phyloP scores from a whole-genome alignment of 1,140 invertebrate species.

The Apis cerana region DNA sequence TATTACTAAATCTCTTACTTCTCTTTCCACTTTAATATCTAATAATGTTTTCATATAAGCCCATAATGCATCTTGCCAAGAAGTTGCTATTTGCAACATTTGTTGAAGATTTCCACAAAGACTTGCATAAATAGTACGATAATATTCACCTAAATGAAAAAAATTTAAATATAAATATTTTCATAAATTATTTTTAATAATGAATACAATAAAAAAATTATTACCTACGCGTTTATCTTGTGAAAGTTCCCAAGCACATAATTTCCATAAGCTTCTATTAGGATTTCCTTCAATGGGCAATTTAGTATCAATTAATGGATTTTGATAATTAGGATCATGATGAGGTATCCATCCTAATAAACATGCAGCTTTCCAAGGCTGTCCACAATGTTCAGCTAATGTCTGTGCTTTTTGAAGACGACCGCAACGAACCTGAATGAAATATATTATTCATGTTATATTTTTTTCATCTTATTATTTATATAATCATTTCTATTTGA shows the following conservation, averaged over 20 bases:
- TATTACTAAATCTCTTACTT: slow-evolving; percentile 82
- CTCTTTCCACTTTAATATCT: slow-evolving; percentile 91
- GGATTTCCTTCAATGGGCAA: slow-evolving; percentile 91
- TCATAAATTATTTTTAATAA: neutral
- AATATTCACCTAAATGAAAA: slow-evolving; percentile 81
- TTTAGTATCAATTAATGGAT: slow-evolving; percentile 78
- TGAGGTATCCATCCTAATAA: slow-evolving; percentile 94
- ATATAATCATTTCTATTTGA: neutral
- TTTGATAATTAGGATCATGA: slow-evolving; percentile 90
- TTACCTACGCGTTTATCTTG: slow-evolving; percentile 81
- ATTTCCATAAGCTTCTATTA: slow-evolving; percentile 95
- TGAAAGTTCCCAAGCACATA: slow-evolving; percentile 89
- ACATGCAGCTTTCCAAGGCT: slow-evolving; percentile 93
- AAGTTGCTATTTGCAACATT: slow-evolving; percentile 87
- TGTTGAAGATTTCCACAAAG: slow-evolving; percentile 92
- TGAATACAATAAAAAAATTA: slow-evolving; percentile 31
- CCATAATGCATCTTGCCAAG: slow-evolving; percentile 96
- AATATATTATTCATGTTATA: neutral
- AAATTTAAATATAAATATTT: neutral
- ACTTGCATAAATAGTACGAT: slow-evolving; percentile 87
- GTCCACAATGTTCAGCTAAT: slow-evolving; percentile 91
- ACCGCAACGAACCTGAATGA: slow-evolving; percentile 87
- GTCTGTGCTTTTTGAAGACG: slow-evolving; percentile 91
- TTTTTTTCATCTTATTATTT: neutral
- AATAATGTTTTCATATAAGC: slow-evolving; percentile 91